A percentile compares a stretch with the other conserved stretches of the same genome.
Evolutionary conservation across 2,888 invertebrate genomes (phyloP).

Genomic region (Lottia gigantea): DNA sequence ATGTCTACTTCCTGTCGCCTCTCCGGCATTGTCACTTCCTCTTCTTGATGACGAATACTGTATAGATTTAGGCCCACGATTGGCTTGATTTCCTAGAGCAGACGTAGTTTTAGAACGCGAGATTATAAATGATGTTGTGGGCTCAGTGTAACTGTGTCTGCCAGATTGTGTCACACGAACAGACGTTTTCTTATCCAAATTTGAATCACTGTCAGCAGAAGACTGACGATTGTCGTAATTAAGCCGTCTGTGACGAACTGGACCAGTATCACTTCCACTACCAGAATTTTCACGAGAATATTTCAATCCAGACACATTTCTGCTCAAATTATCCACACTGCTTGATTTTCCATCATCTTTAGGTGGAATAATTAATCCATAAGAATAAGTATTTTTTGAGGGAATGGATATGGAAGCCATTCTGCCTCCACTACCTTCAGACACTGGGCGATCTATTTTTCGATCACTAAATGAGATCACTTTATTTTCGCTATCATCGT

Average conservation of each 20-base stretch:
- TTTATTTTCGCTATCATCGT: slow-evolving; percentile 17
- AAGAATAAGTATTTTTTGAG: slow-evolving; percentile 49
- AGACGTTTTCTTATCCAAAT: neutral
- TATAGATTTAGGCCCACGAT: slow-evolving; percentile 5
- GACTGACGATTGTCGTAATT: slow-evolving; percentile 15
- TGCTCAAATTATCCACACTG: slow-evolving; percentile 40
- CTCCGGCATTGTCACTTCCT: slow-evolving; percentile 10
- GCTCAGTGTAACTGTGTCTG: slow-evolving; percentile 1
- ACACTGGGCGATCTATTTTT: slow-evolving; percentile 29
- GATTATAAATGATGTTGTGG: slow-evolving; percentile 19
- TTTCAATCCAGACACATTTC: slow-evolving; percentile 22
- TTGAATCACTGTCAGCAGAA: slow-evolving; percentile 12
- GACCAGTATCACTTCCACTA: slow-evolving; percentile 14
- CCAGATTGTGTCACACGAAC: neutral
- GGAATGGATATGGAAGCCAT: slow-evolving; percentile 36
- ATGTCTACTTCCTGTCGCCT: slow-evolving; percentile 29
- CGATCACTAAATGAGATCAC: slow-evolving; percentile 16
- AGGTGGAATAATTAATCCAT: slow-evolving; percentile 54
- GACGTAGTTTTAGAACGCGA: slow-evolving; percentile 30
- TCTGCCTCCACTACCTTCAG: slow-evolving; percentile 38
- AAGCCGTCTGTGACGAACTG: slow-evolving; percentile 12
- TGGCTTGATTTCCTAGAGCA: slow-evolving; percentile 20
- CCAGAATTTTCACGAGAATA: slow-evolving; percentile 10
- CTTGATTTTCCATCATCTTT: slow-evolving; percentile 34
- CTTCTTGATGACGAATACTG: slow-evolving; percentile 12